Percentiles rank a stretch among this genome's conserved stretches.
phyloP scores from a whole-genome alignment of 2,888 invertebrate species.

The Ophion ventricosus region DNA sequence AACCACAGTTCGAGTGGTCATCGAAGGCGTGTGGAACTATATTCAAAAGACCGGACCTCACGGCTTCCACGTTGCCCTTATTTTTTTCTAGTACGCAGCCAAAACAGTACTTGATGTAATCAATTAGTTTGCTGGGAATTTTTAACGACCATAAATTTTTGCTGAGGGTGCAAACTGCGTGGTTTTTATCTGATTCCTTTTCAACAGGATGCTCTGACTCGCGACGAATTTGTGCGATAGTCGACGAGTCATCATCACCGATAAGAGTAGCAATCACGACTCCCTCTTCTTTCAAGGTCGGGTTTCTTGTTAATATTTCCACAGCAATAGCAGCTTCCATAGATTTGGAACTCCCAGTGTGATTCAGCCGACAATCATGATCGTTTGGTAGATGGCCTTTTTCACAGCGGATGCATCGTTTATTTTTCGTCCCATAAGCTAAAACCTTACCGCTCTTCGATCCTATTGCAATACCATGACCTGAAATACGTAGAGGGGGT shows the following conservation, averaged over 20 bases:
- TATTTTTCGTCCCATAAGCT: slow-evolving; percentile 61
- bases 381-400: slow-evolving; percentile 54
- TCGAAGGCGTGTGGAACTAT: slow-evolving; percentile 69
- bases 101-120: slow-evolving; percentile 70
- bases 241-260: slow-evolving; percentile 70
- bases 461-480: slow-evolving; percentile 64
- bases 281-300: slow-evolving; percentile 52
- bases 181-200: slow-evolving; percentile 61
- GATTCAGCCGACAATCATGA: slow-evolving; percentile 68
- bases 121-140: slow-evolving; percentile 53
- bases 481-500: slow-evolving; percentile 4
- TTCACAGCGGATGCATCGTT: slow-evolving; percentile 66
- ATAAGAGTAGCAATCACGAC: slow-evolving; percentile 64
- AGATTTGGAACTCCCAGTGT: slow-evolving; percentile 67
- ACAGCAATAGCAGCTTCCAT: slow-evolving; percentile 72
- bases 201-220: slow-evolving; percentile 48
- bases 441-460: slow-evolving; percentile 64
- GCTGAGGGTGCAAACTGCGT: slow-evolving; percentile 30
- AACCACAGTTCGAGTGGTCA: slow-evolving; percentile 64
- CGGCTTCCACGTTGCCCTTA: slow-evolving; percentile 34
- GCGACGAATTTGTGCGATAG: slow-evolving; percentile 64
- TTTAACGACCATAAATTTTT: slow-evolving; percentile 36
- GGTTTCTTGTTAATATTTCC: slow-evolving; percentile 65
- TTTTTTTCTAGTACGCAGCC: slow-evolving; percentile 62
- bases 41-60: slow-evolving; percentile 58